Conservation (phyloP, 2,797 vertebrate genomes). For the Emydoidea blandingii region DNA sequence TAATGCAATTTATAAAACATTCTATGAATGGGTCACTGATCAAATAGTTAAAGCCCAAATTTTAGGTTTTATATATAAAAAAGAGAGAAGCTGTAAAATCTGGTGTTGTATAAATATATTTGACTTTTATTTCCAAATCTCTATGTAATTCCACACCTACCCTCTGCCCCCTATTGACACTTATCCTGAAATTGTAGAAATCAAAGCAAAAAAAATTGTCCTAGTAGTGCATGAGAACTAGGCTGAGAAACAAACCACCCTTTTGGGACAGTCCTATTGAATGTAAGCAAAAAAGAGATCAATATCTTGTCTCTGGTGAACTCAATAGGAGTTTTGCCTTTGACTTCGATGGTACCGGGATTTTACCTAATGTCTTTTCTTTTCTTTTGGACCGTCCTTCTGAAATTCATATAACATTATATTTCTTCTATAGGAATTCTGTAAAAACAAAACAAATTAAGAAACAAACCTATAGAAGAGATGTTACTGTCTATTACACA, state of each 20-base stretch:
- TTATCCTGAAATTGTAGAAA: not conserved
- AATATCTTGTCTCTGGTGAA: not conserved
- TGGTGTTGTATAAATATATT: not conserved
- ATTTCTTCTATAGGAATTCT: not conserved
- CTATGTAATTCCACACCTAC: not conserved
- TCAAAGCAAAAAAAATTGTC: not conserved
- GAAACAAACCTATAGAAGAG: not conserved
- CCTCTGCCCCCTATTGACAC: accelerated
- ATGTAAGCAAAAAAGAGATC: not conserved
- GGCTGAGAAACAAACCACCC: not conserved
- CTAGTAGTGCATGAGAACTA: not conserved
- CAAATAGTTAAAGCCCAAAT: not conserved
- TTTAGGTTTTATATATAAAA: not conserved
- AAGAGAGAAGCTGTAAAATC: not conserved
- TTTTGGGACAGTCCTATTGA: not conserved
- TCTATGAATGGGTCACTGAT: not conserved
- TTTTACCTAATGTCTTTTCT: not conserved
- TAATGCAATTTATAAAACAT: not conserved
- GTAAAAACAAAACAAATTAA: not conserved
- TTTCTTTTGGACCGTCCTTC: not conserved
- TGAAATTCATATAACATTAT: not conserved
- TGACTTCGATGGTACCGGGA: not conserved
- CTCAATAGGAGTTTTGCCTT: not conserved
- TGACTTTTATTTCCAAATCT: not conserved
- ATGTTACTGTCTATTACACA: not conserved